phyloP scores from a whole-genome alignment of 2,888 invertebrate species.

The Girardia tigrina region DNA sequence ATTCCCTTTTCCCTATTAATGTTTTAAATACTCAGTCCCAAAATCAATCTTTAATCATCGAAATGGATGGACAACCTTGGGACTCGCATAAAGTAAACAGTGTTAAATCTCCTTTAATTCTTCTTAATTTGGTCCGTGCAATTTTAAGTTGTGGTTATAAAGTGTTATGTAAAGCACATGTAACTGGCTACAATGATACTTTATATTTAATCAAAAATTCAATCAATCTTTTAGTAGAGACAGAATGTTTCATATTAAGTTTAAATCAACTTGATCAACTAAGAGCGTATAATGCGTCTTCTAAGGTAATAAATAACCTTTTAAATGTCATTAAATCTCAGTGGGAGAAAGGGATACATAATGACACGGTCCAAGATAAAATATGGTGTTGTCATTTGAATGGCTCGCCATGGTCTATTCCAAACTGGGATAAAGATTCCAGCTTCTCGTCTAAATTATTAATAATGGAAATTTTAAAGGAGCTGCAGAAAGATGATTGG shows the following conservation, averaged over 20 bases:
- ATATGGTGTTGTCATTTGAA: conserved; percentile 30
- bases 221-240: not conserved
- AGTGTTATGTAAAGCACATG: conserved; percentile 26
- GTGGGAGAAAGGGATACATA: conserved; percentile 36
- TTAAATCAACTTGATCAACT: conserved; percentile 36
- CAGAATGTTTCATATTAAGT: conserved; percentile 25
- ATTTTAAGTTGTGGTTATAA: conserved; percentile 31
- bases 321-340: not conserved
- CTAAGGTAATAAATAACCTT: conserved; percentile 27
- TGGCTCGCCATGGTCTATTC: conserved; percentile 35
- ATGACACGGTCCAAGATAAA: conserved; percentile 28
- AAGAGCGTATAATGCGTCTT: conserved; percentile 33
- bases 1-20: not conserved
- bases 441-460: conserved; percentile 30
- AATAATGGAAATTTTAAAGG: conserved; percentile 21
- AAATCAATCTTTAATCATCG: conserved; percentile 14
- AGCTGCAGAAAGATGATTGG: conserved; percentile 32
- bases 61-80: conserved; percentile 36
- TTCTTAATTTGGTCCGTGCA: conserved; percentile 27
- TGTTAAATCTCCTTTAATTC: conserved; percentile 34
- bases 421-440: conserved; percentile 37
- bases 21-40: not conserved
- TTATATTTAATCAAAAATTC: conserved; percentile 30
- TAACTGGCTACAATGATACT: conserved; percentile 35
- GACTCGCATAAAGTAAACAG: conserved; percentile 34